phyloP scores from a whole-genome alignment of 2,888 invertebrate species.

The Exocentrus adspersus region DNA sequence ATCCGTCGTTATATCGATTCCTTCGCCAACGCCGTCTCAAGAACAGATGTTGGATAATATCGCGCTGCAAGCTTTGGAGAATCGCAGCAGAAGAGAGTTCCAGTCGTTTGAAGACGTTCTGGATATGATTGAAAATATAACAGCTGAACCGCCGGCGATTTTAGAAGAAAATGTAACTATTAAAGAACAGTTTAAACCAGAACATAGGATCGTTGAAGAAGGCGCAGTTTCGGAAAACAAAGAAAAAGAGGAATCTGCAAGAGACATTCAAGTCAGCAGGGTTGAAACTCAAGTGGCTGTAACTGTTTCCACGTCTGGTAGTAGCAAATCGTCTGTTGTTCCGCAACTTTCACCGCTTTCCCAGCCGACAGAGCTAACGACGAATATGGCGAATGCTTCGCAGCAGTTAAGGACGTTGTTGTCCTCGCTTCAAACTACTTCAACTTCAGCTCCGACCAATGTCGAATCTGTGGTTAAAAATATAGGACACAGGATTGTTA shows the following conservation, averaged over 20 bases:
- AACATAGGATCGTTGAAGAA: conserved; percentile 14
- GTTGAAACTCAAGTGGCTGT: conserved; percentile 39
- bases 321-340: conserved; percentile 63
- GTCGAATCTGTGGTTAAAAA: conserved; percentile 63
- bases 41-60: conserved; percentile 73
- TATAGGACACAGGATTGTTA: conserved; percentile 55
- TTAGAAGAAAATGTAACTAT: conserved; percentile 50
- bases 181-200: conserved; percentile 32
- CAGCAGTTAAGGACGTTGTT: conserved; percentile 75
- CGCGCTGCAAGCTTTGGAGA: conserved; percentile 69
- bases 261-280: conserved; percentile 22
- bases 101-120: conserved; percentile 77
- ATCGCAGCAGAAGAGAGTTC: conserved; percentile 67
- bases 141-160: conserved; percentile 54
- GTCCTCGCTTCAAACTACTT: conserved; percentile 72
- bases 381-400: conserved; percentile 77
- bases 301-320: conserved; percentile 44
- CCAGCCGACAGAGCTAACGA: conserved; percentile 76
- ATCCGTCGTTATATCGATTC: conserved; percentile 74
- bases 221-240: conserved; percentile 42
- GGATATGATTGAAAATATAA: conserved; percentile 75
- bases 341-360: conserved; percentile 78
- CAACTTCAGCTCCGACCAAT: conserved; percentile 65
- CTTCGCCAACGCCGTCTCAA: conserved; percentile 73
- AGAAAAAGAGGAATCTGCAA: conserved; percentile 25